Evolutionary conservation across 1,140 invertebrate genomes (phyloP), one percentile per base, ranked within the genome.

Genomic region (Chelonus insularis): DNA sequence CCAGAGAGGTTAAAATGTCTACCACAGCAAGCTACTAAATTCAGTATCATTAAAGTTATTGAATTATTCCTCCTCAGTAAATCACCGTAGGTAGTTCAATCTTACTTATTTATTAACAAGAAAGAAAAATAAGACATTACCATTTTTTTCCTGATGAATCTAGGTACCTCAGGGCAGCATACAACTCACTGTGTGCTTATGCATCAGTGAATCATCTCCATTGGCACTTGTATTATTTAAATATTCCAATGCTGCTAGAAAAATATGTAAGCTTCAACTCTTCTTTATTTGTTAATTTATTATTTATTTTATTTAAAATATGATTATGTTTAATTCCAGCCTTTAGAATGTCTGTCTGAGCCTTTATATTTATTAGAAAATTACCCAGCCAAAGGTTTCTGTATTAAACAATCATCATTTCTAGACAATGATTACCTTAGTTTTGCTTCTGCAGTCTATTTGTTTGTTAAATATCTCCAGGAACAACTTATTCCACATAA

Each of bases 131-230:
- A 50, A 11, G 6, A 20, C 20, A 12, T 25, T 21, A 36, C 21
- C 20, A 41, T 52, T n/a, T n/a, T n/a, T n/a, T n/a, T n/a, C n/a
- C n/a, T n/a, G n/a, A n/a, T n/a, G n/a, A n/a, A n/a, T 65, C 16
- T 36, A 77, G 74, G 52, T 74, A 83, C 69, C 77, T 91, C 6
- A 82, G 88, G 57, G 76, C 90, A 39, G 85, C 84, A 25, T 92
- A 91, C 71, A 94, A 94, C 78, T 88, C 90, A 72, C 75, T 92
- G 18, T 89, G 90, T 80, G 91, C 86, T 14, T 85, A 86, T 76
- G 90, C 91, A 37, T 92, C 91, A 23, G 89, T 94, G 0, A 93
- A 93, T 79, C 91, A 93, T 79, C 82, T 89, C 32, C 91, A 94
- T 72, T 88, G 87, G 72, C 91, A 93, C 79, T 71, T 88, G 1